Conservation (phyloP, 2,113 vertebrate genomes). For the Garra rufa region DNA sequence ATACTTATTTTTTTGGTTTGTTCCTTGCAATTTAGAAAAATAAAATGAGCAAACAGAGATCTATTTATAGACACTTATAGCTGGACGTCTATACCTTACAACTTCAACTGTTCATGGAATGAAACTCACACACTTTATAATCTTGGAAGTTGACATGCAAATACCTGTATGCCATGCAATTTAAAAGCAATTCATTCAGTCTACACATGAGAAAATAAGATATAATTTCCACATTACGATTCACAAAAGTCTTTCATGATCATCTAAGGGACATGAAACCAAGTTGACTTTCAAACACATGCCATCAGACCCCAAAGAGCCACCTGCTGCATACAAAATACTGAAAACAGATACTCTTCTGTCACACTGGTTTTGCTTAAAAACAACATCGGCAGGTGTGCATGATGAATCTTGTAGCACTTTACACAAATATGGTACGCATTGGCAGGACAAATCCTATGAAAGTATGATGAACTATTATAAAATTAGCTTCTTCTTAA, state of each 20-base stretch:
- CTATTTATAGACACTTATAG: too few species aligned
- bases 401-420: background rate
- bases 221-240: too few species aligned
- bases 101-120: background rate
- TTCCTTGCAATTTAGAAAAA: background rate
- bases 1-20: background rate
- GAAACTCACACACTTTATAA: background rate
- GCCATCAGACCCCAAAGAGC: background rate
- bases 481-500: too few species aligned
- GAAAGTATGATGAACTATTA: too few species aligned
- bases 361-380: background rate
- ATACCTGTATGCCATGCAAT: too few species aligned
- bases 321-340: background rate
- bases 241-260: background rate
- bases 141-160: background rate
- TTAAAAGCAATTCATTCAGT: background rate
- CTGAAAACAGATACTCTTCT: background rate
- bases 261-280: background rate
- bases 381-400: background rate
- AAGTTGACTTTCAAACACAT: background rate
- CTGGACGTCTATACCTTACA: background rate
- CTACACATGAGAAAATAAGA: background rate
- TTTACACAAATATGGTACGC: too few species aligned
- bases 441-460: too few species aligned
- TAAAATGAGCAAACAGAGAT: too few species aligned